Percentiles rank a stretch among this genome's conserved stretches.
These are phyloP conservation scores for Plumapathes pennacea DNA, from an alignment of 92 coral and sea anemone species.

Conservation along the genomic window DNA sequence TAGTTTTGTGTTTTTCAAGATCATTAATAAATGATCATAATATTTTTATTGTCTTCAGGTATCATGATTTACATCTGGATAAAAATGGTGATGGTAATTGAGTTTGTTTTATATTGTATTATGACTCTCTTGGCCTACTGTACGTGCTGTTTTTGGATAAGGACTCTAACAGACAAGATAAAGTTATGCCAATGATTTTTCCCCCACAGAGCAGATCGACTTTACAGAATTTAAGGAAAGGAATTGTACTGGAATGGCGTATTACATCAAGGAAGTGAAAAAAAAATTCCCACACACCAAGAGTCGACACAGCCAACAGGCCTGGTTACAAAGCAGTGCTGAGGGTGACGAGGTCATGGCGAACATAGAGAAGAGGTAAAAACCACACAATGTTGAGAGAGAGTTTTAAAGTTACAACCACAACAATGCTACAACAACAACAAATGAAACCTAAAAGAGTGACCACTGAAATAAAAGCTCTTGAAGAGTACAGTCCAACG, in stretches of 20 bases:
- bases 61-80: conserved; percentile 53
- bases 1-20: background rate
- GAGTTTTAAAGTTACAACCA: too few relatives aligned
- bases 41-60: conserved; percentile 32
- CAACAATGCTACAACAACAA: too few relatives aligned
- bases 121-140: background rate
- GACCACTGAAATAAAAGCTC: too few relatives aligned
- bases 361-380: conserved; percentile 55
- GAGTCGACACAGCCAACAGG: conserved; percentile 83
- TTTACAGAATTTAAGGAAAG: conserved; percentile 61
- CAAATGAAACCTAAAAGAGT: too few relatives aligned
- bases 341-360: conserved; percentile 40
- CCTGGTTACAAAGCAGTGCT: conserved; percentile 68
- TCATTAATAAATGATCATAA: too few relatives aligned
- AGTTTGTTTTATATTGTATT: background rate
- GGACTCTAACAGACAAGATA: background rate
- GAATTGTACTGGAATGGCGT: conserved; percentile 58
- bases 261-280: conserved; percentile 56
- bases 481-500: too few relatives aligned
- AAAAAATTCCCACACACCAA: conserved; percentile 71
- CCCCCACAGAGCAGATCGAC: conserved; percentile 38
- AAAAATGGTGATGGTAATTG: conserved; percentile 71
- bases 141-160: background rate
- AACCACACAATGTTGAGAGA: background rate
- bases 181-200: too few relatives aligned